Conservation (phyloP, 1,140 invertebrate species). For the Drosophila saltans region DNA sequence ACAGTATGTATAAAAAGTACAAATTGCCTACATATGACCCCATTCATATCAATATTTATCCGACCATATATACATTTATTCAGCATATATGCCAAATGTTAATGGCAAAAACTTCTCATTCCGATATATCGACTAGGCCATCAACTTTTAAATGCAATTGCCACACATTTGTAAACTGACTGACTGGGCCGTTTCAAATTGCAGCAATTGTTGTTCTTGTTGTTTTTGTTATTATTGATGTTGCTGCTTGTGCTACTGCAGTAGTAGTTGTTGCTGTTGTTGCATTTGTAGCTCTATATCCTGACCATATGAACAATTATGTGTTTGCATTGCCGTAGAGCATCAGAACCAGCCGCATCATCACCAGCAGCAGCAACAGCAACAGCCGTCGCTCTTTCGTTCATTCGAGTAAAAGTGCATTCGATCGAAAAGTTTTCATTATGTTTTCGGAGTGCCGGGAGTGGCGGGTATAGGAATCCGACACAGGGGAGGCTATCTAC, state of each 20-base stretch:
- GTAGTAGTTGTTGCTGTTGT: slow-evolving; percentile 25
- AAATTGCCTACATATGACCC: slow-evolving; percentile 8
- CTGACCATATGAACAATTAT: slow-evolving; percentile 61
- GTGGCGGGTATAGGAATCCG: slow-evolving; percentile 9
- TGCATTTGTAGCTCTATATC: slow-evolving; percentile 56
- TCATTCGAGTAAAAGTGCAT: slow-evolving; percentile 61
- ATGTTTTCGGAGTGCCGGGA: slow-evolving; percentile 51
- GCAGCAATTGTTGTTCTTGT: slow-evolving; percentile 10
- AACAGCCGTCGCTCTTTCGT: slow-evolving; percentile 30
- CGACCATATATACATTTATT: slow-evolving; percentile 6
- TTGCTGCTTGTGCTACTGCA: slow-evolving; percentile 8
- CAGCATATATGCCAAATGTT: slow-evolving; percentile 11
- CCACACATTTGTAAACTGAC: slow-evolving; percentile 53
- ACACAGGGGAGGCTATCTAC: slow-evolving; percentile 61
- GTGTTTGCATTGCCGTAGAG: slow-evolving; percentile 48
- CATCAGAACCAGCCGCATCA: slow-evolving; percentile 16
- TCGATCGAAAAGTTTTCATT: slow-evolving; percentile 81
- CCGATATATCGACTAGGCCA: slow-evolving; percentile 8
- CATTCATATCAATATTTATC: slow-evolving; percentile 6
- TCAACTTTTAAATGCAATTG: slow-evolving; percentile 48
- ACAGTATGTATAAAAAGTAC: slow-evolving; percentile 8
- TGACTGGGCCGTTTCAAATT: slow-evolving; percentile 15
- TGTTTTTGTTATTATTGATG: slow-evolving; percentile 22
- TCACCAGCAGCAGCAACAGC: slow-evolving; percentile 18
- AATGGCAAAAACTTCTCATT: slow-evolving; percentile 13